A percentile compares a stretch with the other conserved stretches of the same genome.
Conservation (phyloP, 2,888 invertebrate genomes). For the Meteorus cinctellus region DNA sequence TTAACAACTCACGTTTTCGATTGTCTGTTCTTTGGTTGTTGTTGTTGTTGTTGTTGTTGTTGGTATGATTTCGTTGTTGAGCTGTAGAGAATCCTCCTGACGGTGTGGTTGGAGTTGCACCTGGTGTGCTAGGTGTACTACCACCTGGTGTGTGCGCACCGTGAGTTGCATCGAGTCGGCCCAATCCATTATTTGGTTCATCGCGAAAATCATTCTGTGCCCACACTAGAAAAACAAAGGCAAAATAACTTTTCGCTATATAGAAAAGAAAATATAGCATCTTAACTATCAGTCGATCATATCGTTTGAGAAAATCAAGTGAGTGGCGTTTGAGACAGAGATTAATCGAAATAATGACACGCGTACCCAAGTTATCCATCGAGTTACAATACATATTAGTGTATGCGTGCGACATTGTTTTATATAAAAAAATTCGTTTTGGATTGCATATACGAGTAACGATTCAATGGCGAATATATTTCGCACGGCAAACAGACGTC, state of each 20-base stretch:
- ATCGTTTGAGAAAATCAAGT: constrained; percentile 44
- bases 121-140: constrained; percentile 81
- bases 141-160: constrained; percentile 70
- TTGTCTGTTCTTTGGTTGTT: constrained; percentile 64
- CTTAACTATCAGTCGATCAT: constrained; percentile 1
- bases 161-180: constrained; percentile 75
- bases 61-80: constrained; percentile 73
- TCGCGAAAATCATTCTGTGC: constrained; percentile 93
- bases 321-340: constrained; percentile 48
- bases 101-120: constrained; percentile 67
- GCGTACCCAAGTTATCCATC: constrained; percentile 50
- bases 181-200: constrained; percentile 81
- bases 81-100: constrained; percentile 68
- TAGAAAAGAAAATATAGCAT: too few species aligned
- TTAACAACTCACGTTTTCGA: constrained; percentile 77
- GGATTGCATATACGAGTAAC: constrained; percentile 23
- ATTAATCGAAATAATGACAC: constrained; percentile 50
- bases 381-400: constrained; percentile 40
- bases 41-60: constrained; percentile 55
- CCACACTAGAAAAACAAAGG: constrained; percentile 82
- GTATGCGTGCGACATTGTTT: constrained; percentile 23
- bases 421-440: constrained; percentile 34
- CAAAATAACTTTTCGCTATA: neutral
- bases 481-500: constrained; percentile 33
- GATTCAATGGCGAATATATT: constrained; percentile 47